These are phyloP conservation scores for Bombus sibiricus DNA, from an alignment of 1,140 invertebrate species.

Conservation along the genomic window DNA sequence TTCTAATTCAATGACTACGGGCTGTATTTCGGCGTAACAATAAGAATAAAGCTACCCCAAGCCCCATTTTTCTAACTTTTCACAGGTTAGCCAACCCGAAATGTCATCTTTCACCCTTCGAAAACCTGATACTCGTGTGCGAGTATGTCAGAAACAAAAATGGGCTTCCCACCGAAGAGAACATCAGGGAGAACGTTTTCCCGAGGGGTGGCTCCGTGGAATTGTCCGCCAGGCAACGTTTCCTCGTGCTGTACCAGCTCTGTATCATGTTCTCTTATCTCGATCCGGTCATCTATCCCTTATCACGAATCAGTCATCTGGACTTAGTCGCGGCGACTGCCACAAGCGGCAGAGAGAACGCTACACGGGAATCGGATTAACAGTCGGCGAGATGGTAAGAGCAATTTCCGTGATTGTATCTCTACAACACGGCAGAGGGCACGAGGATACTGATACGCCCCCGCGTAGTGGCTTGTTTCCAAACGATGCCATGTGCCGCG, in stretches of 20 bases:
- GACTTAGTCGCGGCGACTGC: conserved; percentile 29
- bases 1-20: not conserved
- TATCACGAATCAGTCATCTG: conserved; percentile 63
- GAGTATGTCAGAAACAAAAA: not conserved
- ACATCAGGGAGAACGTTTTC: not conserved
- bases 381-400: conserved; percentile 69
- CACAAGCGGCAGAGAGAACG: conserved; percentile 11
- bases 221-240: not conserved
- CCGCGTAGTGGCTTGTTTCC: conserved; percentile 38
- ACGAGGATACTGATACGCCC: conserved; percentile 46
- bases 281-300: conserved; percentile 59
- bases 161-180: not conserved
- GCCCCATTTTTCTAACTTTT: not conserved
- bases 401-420: conserved; percentile 72
- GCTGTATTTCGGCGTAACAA: not conserved
- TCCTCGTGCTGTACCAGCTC: not conserved
- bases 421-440: conserved; percentile 42
- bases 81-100: no score
- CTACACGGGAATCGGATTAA: conserved; percentile 69
- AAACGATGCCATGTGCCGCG: conserved; percentile 22
- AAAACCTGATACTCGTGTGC: not conserved
- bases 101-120: not conserved
- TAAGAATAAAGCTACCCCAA: no score
- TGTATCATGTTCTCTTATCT: conserved; percentile 37
- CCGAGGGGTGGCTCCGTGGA: not conserved